Percentiles rank a stretch among this genome's conserved stretches.
phyloP scores from a whole-genome alignment of 2,113 vertebrate species.

The Morone saxatilis region DNA sequence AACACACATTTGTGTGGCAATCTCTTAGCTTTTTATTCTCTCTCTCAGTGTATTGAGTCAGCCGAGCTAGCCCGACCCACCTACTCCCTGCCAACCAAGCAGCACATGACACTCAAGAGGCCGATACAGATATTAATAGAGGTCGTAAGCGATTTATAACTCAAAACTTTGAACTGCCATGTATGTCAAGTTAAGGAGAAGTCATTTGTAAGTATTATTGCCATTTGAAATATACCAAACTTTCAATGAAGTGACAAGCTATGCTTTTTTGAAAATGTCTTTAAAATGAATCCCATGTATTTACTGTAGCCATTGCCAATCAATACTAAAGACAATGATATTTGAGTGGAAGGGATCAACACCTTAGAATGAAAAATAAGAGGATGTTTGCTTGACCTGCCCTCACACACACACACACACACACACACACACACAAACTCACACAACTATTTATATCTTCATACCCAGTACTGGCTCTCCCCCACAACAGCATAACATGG shows the following conservation, averaged over 20 bases:
- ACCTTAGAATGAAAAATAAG: background rate
- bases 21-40: background rate
- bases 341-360: background rate
- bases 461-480: conserved; percentile 37
- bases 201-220: background rate
- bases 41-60: fast-evolving
- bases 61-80: background rate
- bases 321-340: background rate
- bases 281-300: background rate
- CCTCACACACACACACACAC: background rate
- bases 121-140: conserved; percentile 5
- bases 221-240: background rate
- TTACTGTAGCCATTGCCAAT: background rate
- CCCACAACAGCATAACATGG: conserved; percentile 55
- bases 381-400: conserved; percentile 8
- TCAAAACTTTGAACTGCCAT: background rate
- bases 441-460: conserved; percentile 61
- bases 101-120: conserved; percentile 4
- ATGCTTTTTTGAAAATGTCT: background rate
- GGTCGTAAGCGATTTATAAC: conserved; percentile 4
- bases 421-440: background rate
- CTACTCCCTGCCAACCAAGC: conserved; percentile 7
- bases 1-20: background rate
- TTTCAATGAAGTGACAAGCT: background rate
- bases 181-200: background rate